Evolutionary conservation across 2,113 vertebrate species (phyloP), one percentile per base, ranked within the genome.

Genomic region (Piprites chloris): DNA sequence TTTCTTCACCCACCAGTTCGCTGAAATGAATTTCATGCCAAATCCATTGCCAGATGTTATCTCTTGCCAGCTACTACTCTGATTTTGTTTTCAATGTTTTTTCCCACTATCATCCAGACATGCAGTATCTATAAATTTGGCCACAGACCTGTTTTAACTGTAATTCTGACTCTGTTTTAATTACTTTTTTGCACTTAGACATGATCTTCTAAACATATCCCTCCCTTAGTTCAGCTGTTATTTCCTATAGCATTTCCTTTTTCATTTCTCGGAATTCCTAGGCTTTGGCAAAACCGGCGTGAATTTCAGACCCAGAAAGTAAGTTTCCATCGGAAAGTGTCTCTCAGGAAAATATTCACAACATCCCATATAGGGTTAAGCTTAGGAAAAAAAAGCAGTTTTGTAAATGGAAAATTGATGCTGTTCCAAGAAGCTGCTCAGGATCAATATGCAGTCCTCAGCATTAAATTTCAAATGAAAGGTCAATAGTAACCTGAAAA

Each of bases 331-430:
- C 68, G 15, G 28, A 61, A 85, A 85, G 27, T 39, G 16, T 72
- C 35, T 80, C 50, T 90, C 24, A n/a, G 27, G 30, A 77, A 71
- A 90, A 93, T 46, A 58, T 18, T 1, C 85, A 42, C 30, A 90
- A 12, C 17, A 59, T 3, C 15, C 14, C 37, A 44, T 10, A 47
- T 3, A 80, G 49, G 16, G 55, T 89, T 95, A 80, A 93, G 42
- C 9, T 52, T n/a, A n/a, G 6, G 32, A 18, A 49, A 84, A 78
- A 68, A 73, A 35, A 22, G 6, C 19, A 21, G 33, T 88, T 96
- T 96, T 89, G 79, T 94, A 95, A 90, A 89, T 85, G 76, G 73
- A 96, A 94, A 90, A 86, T 55, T 89, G 80, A 80, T 61, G 22
- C 37, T 80, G 53, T 95, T 94, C 87, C 91, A 95, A 93, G 61